Evolutionary conservation across 1,140 invertebrate genomes (phyloP), one percentile per base, ranked within the genome.

Genomic region (Drosophila baimaii): DNA sequence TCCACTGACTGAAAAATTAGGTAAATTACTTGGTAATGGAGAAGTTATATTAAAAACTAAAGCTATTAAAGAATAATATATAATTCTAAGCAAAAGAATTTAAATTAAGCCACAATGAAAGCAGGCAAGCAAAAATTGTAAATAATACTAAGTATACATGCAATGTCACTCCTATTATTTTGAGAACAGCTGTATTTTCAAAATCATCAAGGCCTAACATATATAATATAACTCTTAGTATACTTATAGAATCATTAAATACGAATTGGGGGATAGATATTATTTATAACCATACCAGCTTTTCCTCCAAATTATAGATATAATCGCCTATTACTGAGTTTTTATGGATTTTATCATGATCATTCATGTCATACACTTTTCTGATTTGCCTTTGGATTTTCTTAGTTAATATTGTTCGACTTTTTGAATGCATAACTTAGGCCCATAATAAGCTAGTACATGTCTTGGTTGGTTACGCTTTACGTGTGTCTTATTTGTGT

Each of bases 301-400:
- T 12, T 9, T 35, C 12, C 15, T n/a, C 7, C 17, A 12, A 21
- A 33, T 33, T 52, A 19, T 3, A 8, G 19, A 33, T 15, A 52
- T 15, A 21, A 17, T 49, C 3, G 29, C 29, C 21, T 52, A 52
- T 33, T 21, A 15, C 13, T 15, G 13, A 33, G 8, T 17, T 35
- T 35, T 5, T 21, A 35, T n/a, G 19, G 1, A 15, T n/a, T 35
- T 21, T 3, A 15, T 21, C 8, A 15, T 35, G 2, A 15, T 23
- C 31, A 21, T 21, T 54, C 51, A n/a, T 33, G 49, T 52, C 27
- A 51, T 12, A 49, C n/a, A 47, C 23, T n/a, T 47, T n/a, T 37
- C 15, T 7, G 5, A 8, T 31, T 31, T 31, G 17, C 5, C 5
- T 19, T 51, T 19, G 5, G 6, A 13, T 19, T 5, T 51, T 31